These are phyloP conservation scores for Microtus montanus DNA, from an alignment of 2,113 vertebrate genomes.

Conservation along the genomic window DNA sequence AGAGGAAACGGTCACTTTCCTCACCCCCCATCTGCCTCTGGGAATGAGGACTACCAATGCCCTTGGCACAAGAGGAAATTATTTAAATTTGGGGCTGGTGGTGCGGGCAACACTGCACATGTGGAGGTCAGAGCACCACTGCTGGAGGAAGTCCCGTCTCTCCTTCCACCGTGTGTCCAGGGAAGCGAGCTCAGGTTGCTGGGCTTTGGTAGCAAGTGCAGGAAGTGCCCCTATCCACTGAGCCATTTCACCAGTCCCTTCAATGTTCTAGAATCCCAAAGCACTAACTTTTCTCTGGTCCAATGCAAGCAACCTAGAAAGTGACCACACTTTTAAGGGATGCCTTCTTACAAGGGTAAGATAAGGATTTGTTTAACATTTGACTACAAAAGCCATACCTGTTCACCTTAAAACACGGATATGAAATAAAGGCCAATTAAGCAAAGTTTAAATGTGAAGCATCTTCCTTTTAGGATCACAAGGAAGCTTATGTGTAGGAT, in stretches of 20 bases:
- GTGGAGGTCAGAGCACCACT: neutral
- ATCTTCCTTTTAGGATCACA: neutral
- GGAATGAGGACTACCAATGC: neutral
- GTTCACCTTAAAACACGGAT: constrained; percentile 10
- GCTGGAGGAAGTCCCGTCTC: neutral
- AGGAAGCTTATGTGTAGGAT: neutral
- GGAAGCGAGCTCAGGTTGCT: neutral
- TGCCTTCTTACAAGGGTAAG: neutral
- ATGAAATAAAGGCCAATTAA: neutral
- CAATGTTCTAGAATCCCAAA: neutral
- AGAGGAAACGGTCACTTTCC: neutral
- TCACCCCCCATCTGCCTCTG: neutral
- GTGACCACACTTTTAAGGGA: constrained; percentile 19
- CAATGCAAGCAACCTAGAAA: neutral
- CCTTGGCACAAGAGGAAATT: neutral
- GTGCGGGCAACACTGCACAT: neutral
- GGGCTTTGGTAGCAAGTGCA: neutral
- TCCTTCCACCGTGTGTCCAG: neutral
- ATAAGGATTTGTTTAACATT: neutral
- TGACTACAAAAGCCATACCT: neutral
- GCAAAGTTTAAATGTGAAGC: neutral
- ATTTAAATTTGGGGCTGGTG: neutral
- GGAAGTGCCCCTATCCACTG: neutral
- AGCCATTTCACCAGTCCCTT: neutral
- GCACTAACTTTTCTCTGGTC: neutral